Conservation (phyloP, 2,797 vertebrate genomes). For the Pogonophryne albipinna region DNA sequence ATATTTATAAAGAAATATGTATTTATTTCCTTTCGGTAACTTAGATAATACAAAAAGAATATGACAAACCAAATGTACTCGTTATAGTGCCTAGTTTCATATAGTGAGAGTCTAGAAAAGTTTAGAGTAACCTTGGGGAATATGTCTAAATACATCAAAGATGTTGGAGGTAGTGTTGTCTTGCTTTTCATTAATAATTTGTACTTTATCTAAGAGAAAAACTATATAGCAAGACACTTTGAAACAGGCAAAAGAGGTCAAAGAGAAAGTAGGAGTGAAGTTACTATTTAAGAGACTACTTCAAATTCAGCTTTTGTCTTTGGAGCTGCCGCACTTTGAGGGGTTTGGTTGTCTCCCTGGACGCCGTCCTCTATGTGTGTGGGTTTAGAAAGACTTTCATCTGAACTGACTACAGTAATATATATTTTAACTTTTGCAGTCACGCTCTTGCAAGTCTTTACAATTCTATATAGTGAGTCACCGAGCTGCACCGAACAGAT, state of each 20-base stretch:
- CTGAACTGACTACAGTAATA: background rate
- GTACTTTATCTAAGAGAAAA: constrained; percentile 19
- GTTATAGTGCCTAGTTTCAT: background rate
- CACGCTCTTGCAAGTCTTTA: background rate
- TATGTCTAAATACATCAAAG: constrained; percentile 34
- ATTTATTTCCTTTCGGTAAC: constrained; percentile 6
- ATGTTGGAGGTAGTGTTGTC: constrained; percentile 26
- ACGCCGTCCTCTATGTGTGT: background rate
- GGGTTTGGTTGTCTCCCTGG: background rate
- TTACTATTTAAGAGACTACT: background rate
- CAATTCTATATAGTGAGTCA: background rate
- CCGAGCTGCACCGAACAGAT: background rate
- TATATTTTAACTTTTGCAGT: background rate
- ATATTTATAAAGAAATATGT: background rate
- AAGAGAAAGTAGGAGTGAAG: constrained; percentile 13
- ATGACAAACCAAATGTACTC: too few species aligned
- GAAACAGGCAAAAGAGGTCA: constrained; percentile 16
- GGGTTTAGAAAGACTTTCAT: background rate
- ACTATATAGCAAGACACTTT: constrained; percentile 9
- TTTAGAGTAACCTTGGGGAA: constrained; percentile 37
- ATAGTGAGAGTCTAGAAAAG: constrained; percentile 7
- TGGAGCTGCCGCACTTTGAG: background rate
- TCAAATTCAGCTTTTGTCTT: constrained; percentile 14
- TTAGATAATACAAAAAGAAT: too few species aligned
- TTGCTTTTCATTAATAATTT: constrained; percentile 49